Evolutionary conservation across 2,113 vertebrate species (phyloP).

Genomic region (Cottus gobio): DNA sequence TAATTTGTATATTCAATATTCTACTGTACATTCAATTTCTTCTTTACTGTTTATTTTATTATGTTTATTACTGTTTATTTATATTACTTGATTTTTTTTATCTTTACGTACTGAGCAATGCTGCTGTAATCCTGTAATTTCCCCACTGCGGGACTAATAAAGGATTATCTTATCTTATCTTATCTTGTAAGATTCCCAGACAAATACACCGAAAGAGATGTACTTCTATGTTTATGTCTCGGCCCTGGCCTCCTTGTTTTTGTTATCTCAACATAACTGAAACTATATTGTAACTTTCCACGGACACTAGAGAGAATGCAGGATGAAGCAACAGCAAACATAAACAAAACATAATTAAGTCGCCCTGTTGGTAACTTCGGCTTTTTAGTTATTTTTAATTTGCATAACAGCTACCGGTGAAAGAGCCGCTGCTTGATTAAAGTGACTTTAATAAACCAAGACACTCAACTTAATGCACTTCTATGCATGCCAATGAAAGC

Average conservation of each 20-base stretch:
- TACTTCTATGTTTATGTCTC: background rate
- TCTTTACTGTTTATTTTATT: too few relatives aligned
- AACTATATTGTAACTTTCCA: background rate
- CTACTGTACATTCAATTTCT: too few relatives aligned
- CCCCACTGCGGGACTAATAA: too few relatives aligned
- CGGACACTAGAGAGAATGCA: background rate
- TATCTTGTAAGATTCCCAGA: background rate
- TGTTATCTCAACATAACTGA: background rate
- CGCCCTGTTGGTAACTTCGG: background rate
- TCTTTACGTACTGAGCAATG: too few relatives aligned
- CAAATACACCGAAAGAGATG: background rate
- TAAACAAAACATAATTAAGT: background rate
- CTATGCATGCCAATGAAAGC: conserved; percentile 6
- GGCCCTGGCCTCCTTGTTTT: background rate
- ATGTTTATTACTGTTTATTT: too few relatives aligned
- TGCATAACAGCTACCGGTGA: background rate
- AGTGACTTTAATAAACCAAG: background rate
- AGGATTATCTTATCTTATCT: too few relatives aligned
- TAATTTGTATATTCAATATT: too few relatives aligned
- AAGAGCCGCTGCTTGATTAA: background rate
- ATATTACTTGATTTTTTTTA: too few relatives aligned
- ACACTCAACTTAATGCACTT: background rate
- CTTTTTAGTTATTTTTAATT: background rate
- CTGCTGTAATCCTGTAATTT: too few relatives aligned
- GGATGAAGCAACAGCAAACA: background rate